phyloP scores from a whole-genome alignment of 2,797 vertebrate species.

The Xiphophorus birchmanni region DNA sequence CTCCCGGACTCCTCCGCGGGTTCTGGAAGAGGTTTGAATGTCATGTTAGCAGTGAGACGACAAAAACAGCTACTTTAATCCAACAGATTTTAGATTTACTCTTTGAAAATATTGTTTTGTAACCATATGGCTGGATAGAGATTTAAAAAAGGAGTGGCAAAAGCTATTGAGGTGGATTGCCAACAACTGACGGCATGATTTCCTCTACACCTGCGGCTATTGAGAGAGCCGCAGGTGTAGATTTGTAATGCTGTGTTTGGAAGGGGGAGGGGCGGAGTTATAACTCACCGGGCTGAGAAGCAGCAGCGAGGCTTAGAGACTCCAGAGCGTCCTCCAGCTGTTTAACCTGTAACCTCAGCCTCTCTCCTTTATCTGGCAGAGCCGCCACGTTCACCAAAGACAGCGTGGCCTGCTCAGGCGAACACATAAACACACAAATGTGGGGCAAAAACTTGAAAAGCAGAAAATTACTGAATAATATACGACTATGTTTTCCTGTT shows the following conservation, averaged over 20 bases:
- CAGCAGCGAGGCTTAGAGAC: constrained; percentile 77
- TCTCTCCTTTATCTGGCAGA: constrained; percentile 92
- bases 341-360: constrained; percentile 87
- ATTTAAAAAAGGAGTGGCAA: not conserved
- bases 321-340: constrained; percentile 86
- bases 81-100: not conserved
- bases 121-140: not conserved
- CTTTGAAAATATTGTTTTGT: not conserved
- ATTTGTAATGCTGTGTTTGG: no score
- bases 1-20: constrained; percentile 23
- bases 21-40: constrained; percentile 50
- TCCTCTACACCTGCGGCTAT: not conserved
- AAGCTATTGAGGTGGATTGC: not conserved
- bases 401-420: constrained; percentile 81
- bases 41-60: not conserved
- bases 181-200: not conserved
- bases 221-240: not conserved
- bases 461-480: not conserved
- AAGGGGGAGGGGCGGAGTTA: not conserved
- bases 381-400: constrained; percentile 85
- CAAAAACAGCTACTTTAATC: not conserved
- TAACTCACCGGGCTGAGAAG: constrained; percentile 64
- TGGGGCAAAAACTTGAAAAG: not conserved
- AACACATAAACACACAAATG: not conserved
- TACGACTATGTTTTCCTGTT: not conserved